Conservation (phyloP, 2,888 invertebrate genomes). For the Teleogryllus oceanicus region DNA sequence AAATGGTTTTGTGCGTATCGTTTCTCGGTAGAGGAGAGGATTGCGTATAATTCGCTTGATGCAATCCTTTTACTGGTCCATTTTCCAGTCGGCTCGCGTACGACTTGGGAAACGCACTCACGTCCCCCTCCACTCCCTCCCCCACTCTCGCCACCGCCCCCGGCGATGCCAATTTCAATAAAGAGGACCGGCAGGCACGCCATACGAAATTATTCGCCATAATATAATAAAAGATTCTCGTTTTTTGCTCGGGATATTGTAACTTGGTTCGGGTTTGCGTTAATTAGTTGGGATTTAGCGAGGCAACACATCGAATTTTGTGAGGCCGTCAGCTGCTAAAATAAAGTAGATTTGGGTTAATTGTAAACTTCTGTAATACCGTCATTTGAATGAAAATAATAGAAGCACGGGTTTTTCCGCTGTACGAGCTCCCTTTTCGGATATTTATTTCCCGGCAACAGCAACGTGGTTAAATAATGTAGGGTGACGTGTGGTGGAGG, state of each 20-base stretch:
- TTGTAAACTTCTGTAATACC: conserved; percentile 6
- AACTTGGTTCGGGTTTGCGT: neutral
- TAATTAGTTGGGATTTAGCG: conserved; percentile 18
- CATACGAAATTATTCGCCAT: neutral
- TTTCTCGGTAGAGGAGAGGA: too few species aligned
- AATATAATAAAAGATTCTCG: neutral
- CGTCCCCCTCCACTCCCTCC: too few species aligned
- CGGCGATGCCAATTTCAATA: neutral
- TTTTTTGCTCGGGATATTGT: neutral
- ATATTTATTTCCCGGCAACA: neutral
- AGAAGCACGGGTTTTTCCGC: neutral
- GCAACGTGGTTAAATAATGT: neutral
- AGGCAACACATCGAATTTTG: neutral
- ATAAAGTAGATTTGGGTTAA: conserved; percentile 9
- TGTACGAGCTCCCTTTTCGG: neutral
- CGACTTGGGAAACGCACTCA: too few species aligned
- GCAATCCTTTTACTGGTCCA: too few species aligned
- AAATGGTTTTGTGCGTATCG: too few species aligned
- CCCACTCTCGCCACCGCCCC: too few species aligned
- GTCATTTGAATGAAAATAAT: conserved; percentile 11
- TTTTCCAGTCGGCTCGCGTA: too few species aligned
- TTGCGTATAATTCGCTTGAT: too few species aligned
- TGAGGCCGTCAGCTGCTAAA: neutral
- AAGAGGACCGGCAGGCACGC: neutral
- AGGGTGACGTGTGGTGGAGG: too few species aligned